These are phyloP conservation scores for Thelaira solivaga DNA, from an alignment of 2,888 invertebrate species.

Conservation along the genomic window DNA sequence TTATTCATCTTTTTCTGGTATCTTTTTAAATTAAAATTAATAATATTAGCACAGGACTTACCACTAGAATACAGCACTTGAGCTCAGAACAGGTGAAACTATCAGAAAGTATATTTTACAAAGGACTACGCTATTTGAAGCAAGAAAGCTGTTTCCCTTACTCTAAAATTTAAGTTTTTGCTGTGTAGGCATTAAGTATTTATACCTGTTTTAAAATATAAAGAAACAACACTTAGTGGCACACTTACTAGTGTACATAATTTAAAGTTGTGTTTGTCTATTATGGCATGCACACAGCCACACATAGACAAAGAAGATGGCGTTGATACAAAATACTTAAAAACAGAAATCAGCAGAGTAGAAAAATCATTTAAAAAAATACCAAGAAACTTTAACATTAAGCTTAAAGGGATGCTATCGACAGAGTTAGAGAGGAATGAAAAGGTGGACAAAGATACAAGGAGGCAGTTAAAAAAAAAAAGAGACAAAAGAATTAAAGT, in stretches of 20 bases:
- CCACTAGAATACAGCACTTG: no score
- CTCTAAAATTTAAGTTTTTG: no score
- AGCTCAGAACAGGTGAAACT: no score
- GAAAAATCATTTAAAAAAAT: conserved; percentile 45
- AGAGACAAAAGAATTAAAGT: conserved; percentile 45
- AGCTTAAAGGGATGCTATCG: conserved; percentile 28
- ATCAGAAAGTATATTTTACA: no score
- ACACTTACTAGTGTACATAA: conserved; percentile 6
- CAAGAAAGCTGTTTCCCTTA: no score
- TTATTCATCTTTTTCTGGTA: no score
- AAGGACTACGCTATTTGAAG: no score
- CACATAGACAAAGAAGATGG: conserved; percentile 49
- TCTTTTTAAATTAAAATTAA: no score
- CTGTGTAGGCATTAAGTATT: no score
- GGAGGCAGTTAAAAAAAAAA: conserved; percentile 5
- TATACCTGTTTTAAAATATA: not conserved
- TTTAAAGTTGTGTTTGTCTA: not conserved
- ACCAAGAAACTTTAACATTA: conserved; percentile 32
- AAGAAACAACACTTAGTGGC: not conserved
- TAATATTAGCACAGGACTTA: no score
- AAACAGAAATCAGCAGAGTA: conserved; percentile 25
- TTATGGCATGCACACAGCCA: conserved; percentile 12
- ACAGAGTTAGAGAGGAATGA: not conserved
- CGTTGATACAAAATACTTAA: conserved; percentile 57
- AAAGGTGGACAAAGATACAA: no score